Conservation (phyloP, 2,888 invertebrate species). For the Pimpla rufipes region DNA sequence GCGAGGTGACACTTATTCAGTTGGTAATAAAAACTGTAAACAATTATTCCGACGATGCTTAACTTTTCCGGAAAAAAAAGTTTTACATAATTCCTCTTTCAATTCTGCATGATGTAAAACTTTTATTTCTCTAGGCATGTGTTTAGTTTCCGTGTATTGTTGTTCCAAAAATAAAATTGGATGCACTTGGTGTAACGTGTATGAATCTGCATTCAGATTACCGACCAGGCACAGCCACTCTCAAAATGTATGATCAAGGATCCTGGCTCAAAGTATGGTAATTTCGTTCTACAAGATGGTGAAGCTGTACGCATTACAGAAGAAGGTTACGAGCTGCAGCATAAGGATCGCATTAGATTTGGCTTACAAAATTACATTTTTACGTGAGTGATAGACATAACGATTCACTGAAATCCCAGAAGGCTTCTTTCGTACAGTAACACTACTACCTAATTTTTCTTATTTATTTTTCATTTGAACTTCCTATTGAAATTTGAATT, state of each 20-base stretch:
- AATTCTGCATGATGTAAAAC: no score
- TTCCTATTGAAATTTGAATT: neutral
- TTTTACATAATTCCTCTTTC: no score
- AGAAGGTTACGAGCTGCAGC: conserved; percentile 26
- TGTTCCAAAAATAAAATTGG: no score
- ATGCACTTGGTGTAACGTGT: no score
- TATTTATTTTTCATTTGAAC: neutral
- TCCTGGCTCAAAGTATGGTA: conserved; percentile 56
- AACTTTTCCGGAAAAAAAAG: no score
- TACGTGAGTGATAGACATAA: conserved; percentile 36
- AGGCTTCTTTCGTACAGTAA: neutral
- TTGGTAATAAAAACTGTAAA: no score
- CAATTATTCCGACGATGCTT: no score
- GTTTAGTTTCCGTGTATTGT: no score
- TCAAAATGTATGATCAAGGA: conserved; percentile 52
- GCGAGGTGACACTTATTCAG: no score
- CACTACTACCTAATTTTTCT: neutral
- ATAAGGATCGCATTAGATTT: conserved; percentile 52
- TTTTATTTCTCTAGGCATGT: no score
- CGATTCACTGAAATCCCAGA: neutral
- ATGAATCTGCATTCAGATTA: conserved; percentile 32
- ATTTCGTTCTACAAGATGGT: conserved; percentile 20
- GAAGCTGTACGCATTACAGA: neutral
- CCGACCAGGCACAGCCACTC: conserved; percentile 19
- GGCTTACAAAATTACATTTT: conserved; percentile 53